These are phyloP conservation scores for Hyperoplus lanceolatus DNA, from an alignment of 2,797 vertebrate genomes.

Conservation along the genomic window DNA sequence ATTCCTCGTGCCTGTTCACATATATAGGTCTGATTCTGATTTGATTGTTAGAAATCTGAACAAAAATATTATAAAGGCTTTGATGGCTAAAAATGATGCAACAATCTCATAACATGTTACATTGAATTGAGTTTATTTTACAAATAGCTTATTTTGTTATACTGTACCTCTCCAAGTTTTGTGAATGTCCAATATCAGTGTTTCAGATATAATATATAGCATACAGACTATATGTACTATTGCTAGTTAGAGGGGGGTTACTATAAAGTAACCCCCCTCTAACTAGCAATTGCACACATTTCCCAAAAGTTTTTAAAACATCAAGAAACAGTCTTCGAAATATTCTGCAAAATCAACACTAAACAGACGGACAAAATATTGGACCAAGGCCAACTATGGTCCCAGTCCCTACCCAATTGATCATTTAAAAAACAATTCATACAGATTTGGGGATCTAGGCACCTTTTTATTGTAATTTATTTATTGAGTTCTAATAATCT, in stretches of 20 bases:
- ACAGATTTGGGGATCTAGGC: neutral
- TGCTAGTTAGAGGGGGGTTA: no score
- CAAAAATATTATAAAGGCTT: no score
- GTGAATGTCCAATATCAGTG: neutral
- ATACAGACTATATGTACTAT: slow-evolving; percentile 8
- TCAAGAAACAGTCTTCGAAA: neutral
- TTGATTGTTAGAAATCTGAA: no score
- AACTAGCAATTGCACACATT: neutral
- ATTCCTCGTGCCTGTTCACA: no score
- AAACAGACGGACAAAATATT: neutral
- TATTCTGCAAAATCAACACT: neutral
- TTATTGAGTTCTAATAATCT: neutral
- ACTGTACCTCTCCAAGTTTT: neutral
- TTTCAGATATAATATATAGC: neutral
- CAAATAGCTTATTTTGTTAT: neutral
- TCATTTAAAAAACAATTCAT: neutral
- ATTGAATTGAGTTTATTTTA: no score
- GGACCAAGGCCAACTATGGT: neutral
- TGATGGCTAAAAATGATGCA: no score
- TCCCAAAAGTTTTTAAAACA: neutral
- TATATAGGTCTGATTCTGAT: no score
- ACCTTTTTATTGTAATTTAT: neutral
- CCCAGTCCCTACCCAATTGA: neutral
- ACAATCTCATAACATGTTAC: no score
- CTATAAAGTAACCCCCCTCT: neutral